Base-by-base conservation (phyloP, 2,797 vertebrate species). In the Bradypodion pumilum region DNA sequence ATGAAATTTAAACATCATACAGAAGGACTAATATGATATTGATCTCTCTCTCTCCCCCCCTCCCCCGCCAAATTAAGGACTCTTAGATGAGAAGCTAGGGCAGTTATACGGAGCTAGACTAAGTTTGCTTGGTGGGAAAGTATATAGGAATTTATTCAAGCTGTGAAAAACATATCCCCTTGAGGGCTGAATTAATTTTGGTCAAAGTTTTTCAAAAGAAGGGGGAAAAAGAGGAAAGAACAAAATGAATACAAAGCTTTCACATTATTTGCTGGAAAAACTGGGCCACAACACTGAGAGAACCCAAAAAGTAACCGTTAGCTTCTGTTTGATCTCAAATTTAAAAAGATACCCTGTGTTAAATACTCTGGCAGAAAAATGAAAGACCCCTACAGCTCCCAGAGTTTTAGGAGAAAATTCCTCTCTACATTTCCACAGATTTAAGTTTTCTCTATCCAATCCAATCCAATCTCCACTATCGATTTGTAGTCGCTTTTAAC, bases 1-100 rank as follows among this genome's bases (percentile, higher is more conserved):
- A 81, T 84, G 68, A 78, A 81, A 85, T 60, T 78, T 87, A 84
- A 80, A 69, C 78, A 69, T 56, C 74, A 76, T 32, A 63, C 32
- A 76, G 27, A 63, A 44, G 74, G 25, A 21, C 59, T 44, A 65
- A 84, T 68, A 84, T 40, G 32, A 49, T 70, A 80, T 77, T 62
- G 80, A 85, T 84, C 78, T 35, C 25, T 19, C 19, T 23, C 25
- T 37, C 37, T 21, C 68, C 25, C 23, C 68, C 9, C 35, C 69
- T 35, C 63, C 35, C n/a, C n/a, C n/a, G n/a, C n/a, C n/a, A n/a
- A 73, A 81, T n/a, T n/a, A n/a, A 49, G 74, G 44, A 49, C 72
- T 65, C 56, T 80, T 32, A 63, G 73, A 66, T 8, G 78, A 77
- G 65, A 78, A 42, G 63, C 66, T 1, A 10, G 2, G 32, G 59